Evolutionary conservation across 2,113 vertebrate species (phyloP), one percentile per base, ranked within the genome.

Genomic region (Leptobrachium leishanense): DNA sequence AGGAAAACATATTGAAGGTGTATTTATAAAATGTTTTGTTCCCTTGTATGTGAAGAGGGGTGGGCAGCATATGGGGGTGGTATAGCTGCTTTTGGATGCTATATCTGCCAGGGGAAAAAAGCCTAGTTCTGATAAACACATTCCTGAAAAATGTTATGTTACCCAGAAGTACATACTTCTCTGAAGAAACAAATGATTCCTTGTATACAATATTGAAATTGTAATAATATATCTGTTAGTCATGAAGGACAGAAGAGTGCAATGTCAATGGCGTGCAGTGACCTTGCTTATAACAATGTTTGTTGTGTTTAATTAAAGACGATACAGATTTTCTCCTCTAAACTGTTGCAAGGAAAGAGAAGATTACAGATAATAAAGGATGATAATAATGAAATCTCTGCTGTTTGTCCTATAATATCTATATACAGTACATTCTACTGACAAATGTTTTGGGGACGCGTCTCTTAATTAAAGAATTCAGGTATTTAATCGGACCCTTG

Each of bases 11-110:
- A 74, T 43, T 80, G 63, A 74, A 67, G 57, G 40, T 80, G 46
- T 80, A 74, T 74, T 80, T 80, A 68, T 73, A 11, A 67, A 79
- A 67, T 67, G 63, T 73, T 79, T 71, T 78, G 68, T 78, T 78
- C 76, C 20, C 55, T 46, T 64, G 68, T 15, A 44, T 73, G 9
- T n/a, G 4, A n/a, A 75, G 6, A 13, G 70, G 20, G 76, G 6
- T 50, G 76, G 15, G 63, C 54, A 72, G 64, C 20, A 5, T 66
- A 46, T 41, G 63, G 74, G 53, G 69, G 65, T 76, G 74, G 69
- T 12, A 3, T 68, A 54, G 78, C 72, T 46, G 3, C 74, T 82
- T 84, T 74, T 74, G 77, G 81, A 80, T 57, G 8, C 82, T 78
- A 2, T 31, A 72, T 6, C 68, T 62, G 79, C 68, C 59, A 64